Conservation (phyloP, 2,797 vertebrate genomes). For the Anabacerthia variegaticeps region DNA sequence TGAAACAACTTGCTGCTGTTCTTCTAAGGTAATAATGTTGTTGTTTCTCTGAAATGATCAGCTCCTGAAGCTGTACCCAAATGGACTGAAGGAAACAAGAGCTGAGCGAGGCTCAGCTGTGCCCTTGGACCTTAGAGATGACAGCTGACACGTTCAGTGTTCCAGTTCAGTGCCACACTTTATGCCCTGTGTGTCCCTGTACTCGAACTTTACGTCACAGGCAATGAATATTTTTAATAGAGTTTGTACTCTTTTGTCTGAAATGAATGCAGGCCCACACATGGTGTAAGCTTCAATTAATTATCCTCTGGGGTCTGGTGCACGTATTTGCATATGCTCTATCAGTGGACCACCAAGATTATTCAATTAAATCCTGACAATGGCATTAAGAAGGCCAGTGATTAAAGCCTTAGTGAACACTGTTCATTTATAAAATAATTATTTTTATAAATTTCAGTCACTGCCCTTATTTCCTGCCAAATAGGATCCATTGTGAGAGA, state of each 20-base stretch:
- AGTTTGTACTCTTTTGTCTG: constrained; percentile 45
- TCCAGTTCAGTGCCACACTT: not conserved
- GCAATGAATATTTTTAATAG: constrained; percentile 26
- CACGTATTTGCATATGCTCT: not conserved
- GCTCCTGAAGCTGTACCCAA: not conserved
- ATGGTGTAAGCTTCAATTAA: not conserved
- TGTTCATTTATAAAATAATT: constrained; percentile 11
- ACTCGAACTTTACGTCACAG: constrained; percentile 3
- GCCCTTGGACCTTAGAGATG: not conserved
- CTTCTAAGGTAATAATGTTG: not conserved
- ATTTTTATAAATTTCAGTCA: not conserved
- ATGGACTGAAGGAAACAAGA: not conserved
- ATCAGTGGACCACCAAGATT: constrained; percentile 3
- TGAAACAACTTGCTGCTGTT: not conserved
- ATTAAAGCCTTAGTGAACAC: not conserved
- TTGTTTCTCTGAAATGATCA: not conserved
- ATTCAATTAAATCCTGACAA: constrained; percentile 24
- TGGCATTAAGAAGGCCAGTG: not conserved
- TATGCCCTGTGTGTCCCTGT: not conserved
- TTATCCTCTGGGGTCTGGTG: constrained; percentile 25
- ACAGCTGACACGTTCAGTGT: not conserved
- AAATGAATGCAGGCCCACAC: constrained; percentile 49
- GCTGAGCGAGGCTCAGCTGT: not conserved
- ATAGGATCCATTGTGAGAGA: not conserved
- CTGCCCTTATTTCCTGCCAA: not conserved